Conservation (phyloP, 2,113 vertebrate species). For the Ammospiza caudacuta region DNA sequence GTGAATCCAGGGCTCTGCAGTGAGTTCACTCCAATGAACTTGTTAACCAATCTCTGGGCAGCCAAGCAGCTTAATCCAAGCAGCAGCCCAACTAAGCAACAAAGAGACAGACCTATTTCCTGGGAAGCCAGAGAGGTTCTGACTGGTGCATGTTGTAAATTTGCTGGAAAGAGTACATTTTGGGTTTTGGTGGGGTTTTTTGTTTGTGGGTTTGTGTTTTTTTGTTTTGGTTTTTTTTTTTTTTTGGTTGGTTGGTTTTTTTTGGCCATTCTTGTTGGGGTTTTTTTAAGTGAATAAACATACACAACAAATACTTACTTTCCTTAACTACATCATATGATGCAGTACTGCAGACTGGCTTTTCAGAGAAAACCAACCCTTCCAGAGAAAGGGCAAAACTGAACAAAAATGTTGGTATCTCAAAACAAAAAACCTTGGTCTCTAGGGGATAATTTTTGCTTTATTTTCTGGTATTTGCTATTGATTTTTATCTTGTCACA, state of each 20-base stretch:
- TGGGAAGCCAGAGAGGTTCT: not conserved
- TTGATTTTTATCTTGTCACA: not conserved
- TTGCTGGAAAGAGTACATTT: not conserved
- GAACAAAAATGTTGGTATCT: not conserved
- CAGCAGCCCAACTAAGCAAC: not conserved
- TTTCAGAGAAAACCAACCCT: not conserved
- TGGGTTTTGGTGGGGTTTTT: not conserved
- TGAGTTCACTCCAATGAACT: not conserved
- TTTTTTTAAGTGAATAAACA: not conserved
- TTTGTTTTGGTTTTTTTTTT: not conserved
- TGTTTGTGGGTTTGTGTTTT: not conserved
- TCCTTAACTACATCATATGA: not conserved
- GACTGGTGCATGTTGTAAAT: not conserved
- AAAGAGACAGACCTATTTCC: not conserved
- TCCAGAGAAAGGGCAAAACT: not conserved
- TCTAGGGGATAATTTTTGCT: not conserved
- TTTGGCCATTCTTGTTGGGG: not conserved
- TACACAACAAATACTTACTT: not conserved
- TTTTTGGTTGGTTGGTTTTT: not conserved
- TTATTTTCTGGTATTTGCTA: conserved; percentile 2
- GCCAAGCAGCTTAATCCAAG: not conserved
- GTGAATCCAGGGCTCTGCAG: not conserved
- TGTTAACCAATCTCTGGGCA: not conserved
- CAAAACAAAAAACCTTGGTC: not conserved
- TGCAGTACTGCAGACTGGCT: not conserved